Conservation (phyloP, 2,113 vertebrate species). For the Cyprinodon brontotheroides region DNA sequence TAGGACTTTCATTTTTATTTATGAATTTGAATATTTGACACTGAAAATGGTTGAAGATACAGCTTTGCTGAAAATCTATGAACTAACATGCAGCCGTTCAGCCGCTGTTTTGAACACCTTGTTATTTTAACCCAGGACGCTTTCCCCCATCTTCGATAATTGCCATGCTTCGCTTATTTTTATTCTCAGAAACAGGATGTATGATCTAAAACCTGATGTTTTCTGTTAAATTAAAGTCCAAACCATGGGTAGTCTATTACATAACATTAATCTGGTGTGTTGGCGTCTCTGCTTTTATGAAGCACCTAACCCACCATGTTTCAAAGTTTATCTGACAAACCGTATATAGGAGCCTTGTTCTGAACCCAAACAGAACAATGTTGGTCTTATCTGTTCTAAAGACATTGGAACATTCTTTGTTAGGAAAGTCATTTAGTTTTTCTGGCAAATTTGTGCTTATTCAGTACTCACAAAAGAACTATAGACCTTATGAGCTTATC, state of each 20-base stretch:
- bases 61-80: not conserved
- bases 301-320: not conserved
- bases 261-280: not conserved
- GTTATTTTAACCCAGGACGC: not conserved
- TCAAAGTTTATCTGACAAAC: not conserved
- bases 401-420: not conserved
- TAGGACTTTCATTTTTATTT: not conserved
- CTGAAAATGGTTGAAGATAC: not conserved
- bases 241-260: not conserved
- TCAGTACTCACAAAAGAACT: slow-evolving; percentile 10
- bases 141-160: not conserved
- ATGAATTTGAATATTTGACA: not conserved
- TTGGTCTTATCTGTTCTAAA: not conserved
- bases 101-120: not conserved
- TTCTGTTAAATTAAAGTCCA: too few relatives aligned
- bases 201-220: not conserved
- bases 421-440: not conserved
- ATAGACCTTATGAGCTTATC: not conserved
- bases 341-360: too few relatives aligned
- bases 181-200: not conserved
- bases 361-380: not conserved
- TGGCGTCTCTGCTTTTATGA: not conserved
- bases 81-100: not conserved
- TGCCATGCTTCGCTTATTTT: not conserved
- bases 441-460: not conserved